Percentiles rank a stretch among this genome's conserved stretches.
Conservation (phyloP, 2,113 vertebrate species). For the Shinisaurus crocodilurus region DNA sequence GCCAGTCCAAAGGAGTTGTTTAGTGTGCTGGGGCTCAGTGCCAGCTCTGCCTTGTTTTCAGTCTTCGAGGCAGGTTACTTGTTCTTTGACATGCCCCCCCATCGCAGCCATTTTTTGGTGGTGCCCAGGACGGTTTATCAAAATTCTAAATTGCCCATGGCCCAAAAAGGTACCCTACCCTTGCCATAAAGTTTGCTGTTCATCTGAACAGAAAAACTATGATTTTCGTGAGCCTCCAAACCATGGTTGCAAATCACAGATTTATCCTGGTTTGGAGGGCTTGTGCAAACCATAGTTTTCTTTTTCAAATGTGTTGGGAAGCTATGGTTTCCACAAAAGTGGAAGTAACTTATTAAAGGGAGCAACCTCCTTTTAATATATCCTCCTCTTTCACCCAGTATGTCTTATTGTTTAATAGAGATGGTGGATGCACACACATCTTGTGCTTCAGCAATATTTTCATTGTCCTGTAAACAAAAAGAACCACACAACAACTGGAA, state of each 20-base stretch:
- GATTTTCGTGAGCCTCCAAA: background rate
- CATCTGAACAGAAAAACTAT: background rate
- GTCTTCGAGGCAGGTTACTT: too few species aligned
- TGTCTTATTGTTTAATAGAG: background rate
- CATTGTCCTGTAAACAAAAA: conserved; percentile 19
- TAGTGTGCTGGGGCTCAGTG: too few species aligned
- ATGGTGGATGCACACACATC: background rate
- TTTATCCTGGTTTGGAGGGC: background rate
- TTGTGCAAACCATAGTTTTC: background rate
- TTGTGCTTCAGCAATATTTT: conserved; percentile 24
- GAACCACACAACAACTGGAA: too few species aligned
- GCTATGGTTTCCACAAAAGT: background rate
- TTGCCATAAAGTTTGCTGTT: background rate
- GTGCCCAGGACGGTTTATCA: too few species aligned
- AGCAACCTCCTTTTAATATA: background rate
- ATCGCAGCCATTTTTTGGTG: too few species aligned
- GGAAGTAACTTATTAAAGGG: background rate
- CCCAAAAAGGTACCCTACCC: too few species aligned
- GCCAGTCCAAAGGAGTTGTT: too few species aligned
- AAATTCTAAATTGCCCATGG: background rate
- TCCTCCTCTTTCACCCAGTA: background rate
- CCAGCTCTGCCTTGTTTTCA: too few species aligned
- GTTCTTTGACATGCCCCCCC: too few species aligned
- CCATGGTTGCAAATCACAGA: background rate
- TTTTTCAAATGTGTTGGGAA: background rate